A percentile compares a stretch with the other conserved stretches of the same genome.
Evolutionary conservation across 1,140 invertebrate genomes (phyloP).

Genomic region (Gonioctena quinquepunctata): DNA sequence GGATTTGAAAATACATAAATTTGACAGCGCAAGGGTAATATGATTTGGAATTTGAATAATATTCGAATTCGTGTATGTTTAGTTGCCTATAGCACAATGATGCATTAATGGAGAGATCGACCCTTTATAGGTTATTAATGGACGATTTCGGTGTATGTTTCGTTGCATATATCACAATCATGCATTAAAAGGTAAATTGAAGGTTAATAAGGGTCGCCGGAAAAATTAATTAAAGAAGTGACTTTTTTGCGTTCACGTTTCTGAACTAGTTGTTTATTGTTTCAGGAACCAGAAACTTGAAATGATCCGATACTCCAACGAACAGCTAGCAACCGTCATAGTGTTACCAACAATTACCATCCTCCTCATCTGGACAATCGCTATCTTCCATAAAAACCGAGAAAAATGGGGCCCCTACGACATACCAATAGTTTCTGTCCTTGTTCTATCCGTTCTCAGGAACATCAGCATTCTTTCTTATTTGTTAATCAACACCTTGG

Average conservation of each 20-base stretch:
- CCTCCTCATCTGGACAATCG: constrained; percentile 52
- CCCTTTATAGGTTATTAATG: too few relatives aligned
- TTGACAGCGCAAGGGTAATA: too few relatives aligned
- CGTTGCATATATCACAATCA: too few relatives aligned
- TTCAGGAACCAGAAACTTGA: not conserved
- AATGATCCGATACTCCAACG: constrained; percentile 49
- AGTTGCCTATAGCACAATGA: too few relatives aligned
- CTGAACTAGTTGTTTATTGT: not conserved
- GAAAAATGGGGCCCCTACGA: constrained; percentile 59
- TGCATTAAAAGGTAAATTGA: too few relatives aligned
- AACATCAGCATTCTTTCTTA: constrained; percentile 55
- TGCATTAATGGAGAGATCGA: too few relatives aligned
- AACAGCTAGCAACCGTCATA: constrained; percentile 53
- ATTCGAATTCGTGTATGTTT: too few relatives aligned
- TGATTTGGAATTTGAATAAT: too few relatives aligned
- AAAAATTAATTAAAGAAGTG: too few relatives aligned
- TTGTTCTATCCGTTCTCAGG: constrained; percentile 55
- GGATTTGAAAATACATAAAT: too few relatives aligned
- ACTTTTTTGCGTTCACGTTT: not conserved
- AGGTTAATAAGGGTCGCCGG: too few relatives aligned
- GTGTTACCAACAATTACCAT: constrained; percentile 55
- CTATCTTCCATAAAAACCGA: constrained; percentile 57
- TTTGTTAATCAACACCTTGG: constrained; percentile 49
- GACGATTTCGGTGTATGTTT: too few relatives aligned
- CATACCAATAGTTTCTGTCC: constrained; percentile 57